phyloP scores from a whole-genome alignment of 1,140 invertebrate genomes.

The Cyclina sinensis region DNA sequence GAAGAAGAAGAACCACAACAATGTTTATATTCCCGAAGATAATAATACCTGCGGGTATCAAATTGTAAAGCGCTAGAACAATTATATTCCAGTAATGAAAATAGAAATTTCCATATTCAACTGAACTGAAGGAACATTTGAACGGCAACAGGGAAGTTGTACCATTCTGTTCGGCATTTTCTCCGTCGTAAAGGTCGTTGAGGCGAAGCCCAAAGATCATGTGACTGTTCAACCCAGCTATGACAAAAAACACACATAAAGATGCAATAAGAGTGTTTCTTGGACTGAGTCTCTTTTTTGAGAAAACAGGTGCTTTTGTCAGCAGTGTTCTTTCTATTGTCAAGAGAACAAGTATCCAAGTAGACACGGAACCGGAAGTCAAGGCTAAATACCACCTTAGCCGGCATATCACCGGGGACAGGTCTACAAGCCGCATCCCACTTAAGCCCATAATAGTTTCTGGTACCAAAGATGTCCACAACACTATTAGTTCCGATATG shows the following conservation, averaged over 20 bases:
- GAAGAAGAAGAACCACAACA: not conserved
- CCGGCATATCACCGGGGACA: not conserved
- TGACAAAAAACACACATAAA: not conserved
- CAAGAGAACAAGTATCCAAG: conserved; percentile 1
- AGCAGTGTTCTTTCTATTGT: not conserved
- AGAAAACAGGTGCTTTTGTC: not conserved
- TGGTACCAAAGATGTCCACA: not conserved
- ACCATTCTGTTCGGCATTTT: not conserved
- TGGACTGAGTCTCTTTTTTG: not conserved
- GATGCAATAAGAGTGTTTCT: not conserved
- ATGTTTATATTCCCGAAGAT: conserved; percentile 1
- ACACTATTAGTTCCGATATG: not conserved
- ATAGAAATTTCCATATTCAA: not conserved
- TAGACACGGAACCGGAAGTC: not conserved
- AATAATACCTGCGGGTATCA: not conserved
- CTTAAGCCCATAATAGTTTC: not conserved
- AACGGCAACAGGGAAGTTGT: not conserved
- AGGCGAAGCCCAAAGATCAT: not conserved
- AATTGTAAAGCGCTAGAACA: not conserved
- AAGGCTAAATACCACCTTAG: not conserved
- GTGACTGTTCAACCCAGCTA: not conserved
- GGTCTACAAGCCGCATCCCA: not conserved
- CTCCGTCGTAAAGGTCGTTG: not conserved
- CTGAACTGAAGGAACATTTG: not conserved
- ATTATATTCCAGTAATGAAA: not conserved